Evolutionary conservation across 2,113 vertebrate genomes (phyloP).

Genomic region (Piaya cayana): DNA sequence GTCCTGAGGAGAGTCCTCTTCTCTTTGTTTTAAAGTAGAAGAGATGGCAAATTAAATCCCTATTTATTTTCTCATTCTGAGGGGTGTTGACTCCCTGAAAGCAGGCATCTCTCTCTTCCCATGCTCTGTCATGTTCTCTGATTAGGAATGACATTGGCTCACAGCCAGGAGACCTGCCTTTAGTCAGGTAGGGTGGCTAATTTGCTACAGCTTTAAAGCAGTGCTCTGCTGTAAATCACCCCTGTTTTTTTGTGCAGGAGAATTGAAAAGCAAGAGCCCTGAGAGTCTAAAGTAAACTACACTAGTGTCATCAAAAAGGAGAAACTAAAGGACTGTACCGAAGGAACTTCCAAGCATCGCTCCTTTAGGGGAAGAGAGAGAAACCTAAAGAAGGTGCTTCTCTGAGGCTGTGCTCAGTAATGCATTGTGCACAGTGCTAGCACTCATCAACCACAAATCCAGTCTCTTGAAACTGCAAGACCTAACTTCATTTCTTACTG

Average conservation of each 20-base stretch:
- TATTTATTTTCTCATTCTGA: not conserved
- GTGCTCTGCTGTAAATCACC: not conserved
- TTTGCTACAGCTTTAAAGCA: not conserved
- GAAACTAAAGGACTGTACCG: not conserved
- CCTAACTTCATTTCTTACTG: not conserved
- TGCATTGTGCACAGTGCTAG: fast-evolving
- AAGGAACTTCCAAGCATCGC: not conserved
- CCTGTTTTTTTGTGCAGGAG: not conserved
- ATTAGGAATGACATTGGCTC: not conserved
- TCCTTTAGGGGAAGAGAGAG: not conserved
- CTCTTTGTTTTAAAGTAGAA: not conserved
- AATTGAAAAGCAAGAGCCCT: not conserved
- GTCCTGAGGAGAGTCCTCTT: not conserved
- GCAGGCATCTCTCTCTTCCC: not conserved
- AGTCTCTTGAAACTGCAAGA: not conserved
- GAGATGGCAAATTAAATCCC: not conserved
- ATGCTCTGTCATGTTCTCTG: fast-evolving
- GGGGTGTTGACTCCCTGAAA: not conserved
- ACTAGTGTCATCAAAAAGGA: not conserved
- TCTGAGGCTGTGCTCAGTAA: not conserved
- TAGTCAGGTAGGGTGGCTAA: not conserved
- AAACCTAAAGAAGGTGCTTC: not conserved
- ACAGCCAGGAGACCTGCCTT: not conserved
- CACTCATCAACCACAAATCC: not conserved
- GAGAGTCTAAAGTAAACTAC: not conserved